Percentiles rank a stretch among this genome's conserved stretches.
phyloP scores from a whole-genome alignment of 2,888 invertebrate genomes.

The Ypsolopha scabrella region DNA sequence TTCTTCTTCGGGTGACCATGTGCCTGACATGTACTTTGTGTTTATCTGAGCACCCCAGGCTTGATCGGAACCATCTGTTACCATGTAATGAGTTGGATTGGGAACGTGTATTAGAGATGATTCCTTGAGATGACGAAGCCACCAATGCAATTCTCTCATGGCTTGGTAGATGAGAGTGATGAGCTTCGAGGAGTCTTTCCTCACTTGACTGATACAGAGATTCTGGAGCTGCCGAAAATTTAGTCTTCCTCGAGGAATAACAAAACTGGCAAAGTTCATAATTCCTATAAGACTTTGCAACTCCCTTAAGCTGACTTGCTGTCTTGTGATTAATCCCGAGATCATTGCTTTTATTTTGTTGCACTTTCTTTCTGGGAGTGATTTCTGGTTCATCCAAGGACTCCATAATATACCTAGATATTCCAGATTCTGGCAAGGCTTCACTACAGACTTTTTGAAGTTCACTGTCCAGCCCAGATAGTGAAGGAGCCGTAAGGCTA shows the following conservation, averaged over 20 bases:
- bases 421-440: conserved; percentile 7
- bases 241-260: conserved; percentile 3
- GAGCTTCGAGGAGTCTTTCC: background rate
- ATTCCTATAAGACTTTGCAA: background rate
- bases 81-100: background rate
- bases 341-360: background rate
- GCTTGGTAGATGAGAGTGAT: background rate
- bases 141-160: background rate
- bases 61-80: conserved; percentile 4
- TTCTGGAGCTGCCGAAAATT: conserved; percentile 4
- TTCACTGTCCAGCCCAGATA: conserved; percentile 12
- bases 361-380: conserved; percentile 7
- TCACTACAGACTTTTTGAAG: conserved; percentile 9
- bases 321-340: background rate
- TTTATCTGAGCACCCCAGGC: conserved; percentile 8
- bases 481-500: conserved; percentile 2
- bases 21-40: background rate
- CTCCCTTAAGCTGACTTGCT: background rate
- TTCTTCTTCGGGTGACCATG: background rate
- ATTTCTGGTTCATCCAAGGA: conserved; percentile 10
- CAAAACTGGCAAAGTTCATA: conserved; percentile 7
- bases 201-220: background rate
- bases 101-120: background rate
- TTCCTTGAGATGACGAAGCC: background rate
- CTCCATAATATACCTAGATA: conserved; percentile 12